Conservation (phyloP, 2,888 invertebrate species). For the Sussaba pulchella region DNA sequence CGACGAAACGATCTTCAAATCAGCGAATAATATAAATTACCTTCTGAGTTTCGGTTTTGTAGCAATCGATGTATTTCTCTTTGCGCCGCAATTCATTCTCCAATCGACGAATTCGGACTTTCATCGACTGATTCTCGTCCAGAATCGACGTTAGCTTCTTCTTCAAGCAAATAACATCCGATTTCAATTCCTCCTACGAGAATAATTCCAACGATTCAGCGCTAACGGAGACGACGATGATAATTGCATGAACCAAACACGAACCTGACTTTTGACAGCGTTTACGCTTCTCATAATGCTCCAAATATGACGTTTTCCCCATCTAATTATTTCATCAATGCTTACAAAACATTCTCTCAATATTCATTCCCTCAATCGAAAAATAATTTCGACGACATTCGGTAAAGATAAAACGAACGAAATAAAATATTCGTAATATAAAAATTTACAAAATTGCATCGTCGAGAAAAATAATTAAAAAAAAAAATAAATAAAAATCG, state of each 20-base stretch:
- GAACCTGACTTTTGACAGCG: constrained; percentile 57
- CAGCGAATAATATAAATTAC: constrained; percentile 12
- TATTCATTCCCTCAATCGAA: neutral
- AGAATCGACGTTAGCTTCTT: constrained; percentile 71
- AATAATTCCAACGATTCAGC: neutral
- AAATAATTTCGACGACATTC: neutral
- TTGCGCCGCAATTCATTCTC: constrained; percentile 75
- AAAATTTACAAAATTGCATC: constrained; percentile 5
- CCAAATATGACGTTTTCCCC: constrained; percentile 14
- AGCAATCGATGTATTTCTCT: constrained; percentile 75
- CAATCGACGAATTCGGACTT: constrained; percentile 77
- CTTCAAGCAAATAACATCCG: constrained; percentile 74
- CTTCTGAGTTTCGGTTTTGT: constrained; percentile 61
- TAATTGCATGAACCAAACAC: neutral
- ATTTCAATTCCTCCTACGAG: constrained; percentile 74
- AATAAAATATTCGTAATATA: neutral
- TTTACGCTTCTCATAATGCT: constrained; percentile 50
- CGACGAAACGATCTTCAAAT: too few relatives aligned
- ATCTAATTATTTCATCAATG: neutral
- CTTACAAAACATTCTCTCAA: neutral
- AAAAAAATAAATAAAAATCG: neutral
- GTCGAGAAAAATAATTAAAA: neutral
- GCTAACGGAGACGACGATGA: too few relatives aligned
- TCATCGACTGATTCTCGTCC: constrained; percentile 76
- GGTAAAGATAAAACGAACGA: too few relatives aligned